phyloP scores from a whole-genome alignment of 2,113 vertebrate species.

The Fregetta grallaria region DNA sequence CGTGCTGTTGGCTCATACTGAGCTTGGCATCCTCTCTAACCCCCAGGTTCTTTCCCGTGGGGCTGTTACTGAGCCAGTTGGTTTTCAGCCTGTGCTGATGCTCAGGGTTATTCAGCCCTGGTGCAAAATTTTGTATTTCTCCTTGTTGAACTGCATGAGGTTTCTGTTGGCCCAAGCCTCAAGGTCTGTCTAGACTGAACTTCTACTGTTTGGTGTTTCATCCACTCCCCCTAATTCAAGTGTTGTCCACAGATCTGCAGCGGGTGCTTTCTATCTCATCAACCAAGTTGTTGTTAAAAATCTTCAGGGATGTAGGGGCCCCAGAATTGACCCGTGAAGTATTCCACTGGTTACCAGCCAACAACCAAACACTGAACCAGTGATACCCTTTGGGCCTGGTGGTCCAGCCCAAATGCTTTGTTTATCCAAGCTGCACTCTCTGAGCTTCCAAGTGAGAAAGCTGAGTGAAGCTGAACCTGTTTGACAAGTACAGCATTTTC shows the following conservation, averaged over 20 bases:
- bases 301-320: background rate
- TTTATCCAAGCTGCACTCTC: background rate
- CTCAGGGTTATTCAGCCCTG: background rate
- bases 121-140: background rate
- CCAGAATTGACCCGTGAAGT: background rate
- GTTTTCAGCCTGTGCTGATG: background rate
- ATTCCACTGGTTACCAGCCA: background rate
- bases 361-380: background rate
- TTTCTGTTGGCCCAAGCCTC: background rate
- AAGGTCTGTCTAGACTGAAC: background rate
- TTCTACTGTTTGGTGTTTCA: background rate
- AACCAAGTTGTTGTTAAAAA: background rate
- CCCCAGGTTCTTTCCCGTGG: background rate
- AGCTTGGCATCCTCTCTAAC: background rate
- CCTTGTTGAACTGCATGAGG: background rate
- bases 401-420: background rate
- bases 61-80: background rate
- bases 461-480: background rate
- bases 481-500: background rate
- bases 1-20: background rate
- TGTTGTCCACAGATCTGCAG: background rate
- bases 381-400: background rate
- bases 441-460: background rate
- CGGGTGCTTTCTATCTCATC: background rate
- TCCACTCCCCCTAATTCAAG: background rate